Evolutionary conservation across 1,140 invertebrate genomes (phyloP).

Genomic region (Listronotus oregonensis): DNA sequence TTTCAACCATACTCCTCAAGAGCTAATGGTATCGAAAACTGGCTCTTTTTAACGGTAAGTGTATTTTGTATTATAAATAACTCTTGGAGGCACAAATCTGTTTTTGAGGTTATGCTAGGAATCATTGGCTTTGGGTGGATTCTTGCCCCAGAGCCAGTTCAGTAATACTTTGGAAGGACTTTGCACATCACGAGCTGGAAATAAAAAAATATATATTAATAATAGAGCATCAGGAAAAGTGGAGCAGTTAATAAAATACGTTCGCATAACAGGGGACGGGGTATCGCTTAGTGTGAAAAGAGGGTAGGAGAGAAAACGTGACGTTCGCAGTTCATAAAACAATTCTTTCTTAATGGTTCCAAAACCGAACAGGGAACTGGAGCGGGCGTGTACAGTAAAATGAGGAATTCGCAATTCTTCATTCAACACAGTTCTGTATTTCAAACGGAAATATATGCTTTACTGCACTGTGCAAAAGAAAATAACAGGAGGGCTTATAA

Average conservation of each 20-base stretch:
- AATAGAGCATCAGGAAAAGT: background rate
- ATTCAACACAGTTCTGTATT: no score
- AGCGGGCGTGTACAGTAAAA: no score
- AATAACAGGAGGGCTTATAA: no score
- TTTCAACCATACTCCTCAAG: no score
- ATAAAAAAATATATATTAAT: slow-evolving; percentile 23
- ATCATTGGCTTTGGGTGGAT: slow-evolving; percentile 55
- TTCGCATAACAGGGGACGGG: no score
- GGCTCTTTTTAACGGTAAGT: slow-evolving; percentile 16
- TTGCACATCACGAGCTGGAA: slow-evolving; percentile 74
- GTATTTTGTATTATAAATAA: slow-evolving; percentile 5
- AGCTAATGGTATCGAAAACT: background rate
- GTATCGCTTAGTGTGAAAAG: slow-evolving; percentile 11
- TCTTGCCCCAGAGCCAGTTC: slow-evolving; percentile 75
- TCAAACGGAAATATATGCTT: no score
- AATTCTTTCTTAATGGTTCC: no score
- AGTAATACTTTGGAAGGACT: slow-evolving; percentile 76
- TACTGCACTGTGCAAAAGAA: no score
- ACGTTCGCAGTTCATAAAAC: no score
- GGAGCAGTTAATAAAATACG: slow-evolving; percentile 32
- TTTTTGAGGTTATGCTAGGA: slow-evolving; percentile 41
- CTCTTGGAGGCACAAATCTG: slow-evolving; percentile 1
- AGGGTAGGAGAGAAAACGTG: no score
- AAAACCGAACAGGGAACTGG: no score
- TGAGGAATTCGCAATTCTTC: no score